Base-by-base conservation (phyloP, 1,140 invertebrate genomes). In the Drosophila hydei region DNA sequence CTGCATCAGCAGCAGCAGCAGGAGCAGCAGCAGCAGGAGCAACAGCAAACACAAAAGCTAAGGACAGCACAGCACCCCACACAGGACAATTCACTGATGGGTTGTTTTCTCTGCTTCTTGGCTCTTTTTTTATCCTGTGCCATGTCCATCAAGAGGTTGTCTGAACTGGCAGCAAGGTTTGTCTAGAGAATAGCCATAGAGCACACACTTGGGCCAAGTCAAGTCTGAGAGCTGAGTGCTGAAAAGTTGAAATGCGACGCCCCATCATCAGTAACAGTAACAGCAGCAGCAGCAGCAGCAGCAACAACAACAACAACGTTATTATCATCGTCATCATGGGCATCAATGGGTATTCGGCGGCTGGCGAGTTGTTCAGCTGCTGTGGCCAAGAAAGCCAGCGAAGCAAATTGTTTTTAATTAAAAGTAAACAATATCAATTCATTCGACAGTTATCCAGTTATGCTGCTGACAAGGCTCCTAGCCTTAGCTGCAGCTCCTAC, bases 361-460 rank as follows among this genome's bases (percentile, higher is more conserved):
- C 30, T 27, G 47, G 38, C 43, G 58, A 59, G 48, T 54, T 58
- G 54, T 47, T 70, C 73, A 47, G 19, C 67, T 77, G 68, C 81
- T 72, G 48, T 74, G 81, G 81, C 81, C 81, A 81, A 75, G 81
- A 70, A 84, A 78, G 83, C 83, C 83, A 87, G 83, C 81, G 81
- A 83, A 88, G 81, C 81, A 87, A 87, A 87, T 83, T 87, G 81
- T 88, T 87, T 87, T 87, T 87, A 87, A 87, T 87, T 87, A 87
- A 87, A 87, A 87, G 81, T 72, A 88, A 88, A 87, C 81, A 87
- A 87, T 88, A 81, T 87, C 81, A 87, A 76, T 88, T 87, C 83
- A 80, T 87, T 88, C 81, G 81, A 87, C 81, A 87, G 81, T 87
- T 87, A 87, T 87, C 81, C 81, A 80, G 78, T 78, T 85, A 87